Evolutionary conservation across 2,113 vertebrate genomes (phyloP).

Genomic region (Laterallus jamaicensis): DNA sequence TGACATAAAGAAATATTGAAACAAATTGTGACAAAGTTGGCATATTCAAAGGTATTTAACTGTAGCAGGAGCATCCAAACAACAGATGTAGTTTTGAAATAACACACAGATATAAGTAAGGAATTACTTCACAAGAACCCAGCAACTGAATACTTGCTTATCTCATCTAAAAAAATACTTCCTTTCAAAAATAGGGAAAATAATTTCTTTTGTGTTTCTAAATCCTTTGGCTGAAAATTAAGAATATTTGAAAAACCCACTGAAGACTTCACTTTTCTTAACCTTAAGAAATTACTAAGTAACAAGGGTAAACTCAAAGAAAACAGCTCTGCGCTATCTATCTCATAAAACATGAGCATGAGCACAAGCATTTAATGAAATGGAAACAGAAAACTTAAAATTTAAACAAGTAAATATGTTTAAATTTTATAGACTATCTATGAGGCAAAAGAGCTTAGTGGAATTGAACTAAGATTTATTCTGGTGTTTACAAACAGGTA

Average conservation of each 20-base stretch:
- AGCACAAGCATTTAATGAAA: not conserved
- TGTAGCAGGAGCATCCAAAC: not conserved
- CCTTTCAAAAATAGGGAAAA: not conserved
- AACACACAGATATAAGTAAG: not conserved
- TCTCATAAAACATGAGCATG: not conserved
- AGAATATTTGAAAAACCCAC: not conserved
- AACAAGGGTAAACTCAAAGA: not conserved
- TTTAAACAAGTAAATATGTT: not conserved
- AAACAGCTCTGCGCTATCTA: not conserved
- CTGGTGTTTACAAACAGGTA: not conserved
- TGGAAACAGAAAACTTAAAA: not conserved
- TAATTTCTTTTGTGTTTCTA: not conserved
- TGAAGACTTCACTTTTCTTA: not conserved
- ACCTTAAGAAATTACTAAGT: not conserved
- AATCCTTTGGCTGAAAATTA: not conserved
- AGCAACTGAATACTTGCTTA: not conserved
- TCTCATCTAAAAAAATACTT: not conserved
- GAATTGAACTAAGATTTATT: not conserved
- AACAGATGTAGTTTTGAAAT: not conserved
- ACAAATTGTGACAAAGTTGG: not conserved
- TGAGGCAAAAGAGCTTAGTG: not conserved
- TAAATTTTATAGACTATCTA: not conserved
- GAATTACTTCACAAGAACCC: not conserved
- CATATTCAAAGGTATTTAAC: not conserved
- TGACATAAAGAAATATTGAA: not conserved